A percentile compares a stretch with the other conserved stretches of the same genome.
Evolutionary conservation across 37 sponge, comb jelly and placozoan genomes (phyloP).

Genomic region (Ephydatia muelleri): DNA sequence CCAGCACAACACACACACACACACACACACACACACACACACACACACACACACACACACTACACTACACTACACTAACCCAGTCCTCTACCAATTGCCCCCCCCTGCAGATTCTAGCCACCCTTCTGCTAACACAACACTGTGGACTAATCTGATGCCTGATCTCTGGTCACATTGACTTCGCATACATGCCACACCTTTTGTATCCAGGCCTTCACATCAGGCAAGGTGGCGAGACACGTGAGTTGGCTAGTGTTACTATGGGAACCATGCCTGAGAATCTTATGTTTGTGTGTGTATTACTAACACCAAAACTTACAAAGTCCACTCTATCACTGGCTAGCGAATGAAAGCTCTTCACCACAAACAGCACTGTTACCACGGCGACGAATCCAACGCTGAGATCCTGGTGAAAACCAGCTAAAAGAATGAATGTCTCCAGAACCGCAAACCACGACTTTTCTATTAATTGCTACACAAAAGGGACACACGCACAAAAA

Average conservation of each 20-base stretch:
- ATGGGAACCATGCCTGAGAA: background rate
- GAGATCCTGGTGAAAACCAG: constrained; percentile 93
- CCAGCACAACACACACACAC: background rate
- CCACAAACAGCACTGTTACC: constrained; percentile 76
- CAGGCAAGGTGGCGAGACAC: background rate
- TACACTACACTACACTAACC: background rate
- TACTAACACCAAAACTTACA: constrained; percentile 62
- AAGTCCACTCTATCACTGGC: constrained; percentile 86
- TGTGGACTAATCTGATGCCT: no score
- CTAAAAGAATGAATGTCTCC: constrained; percentile 94
- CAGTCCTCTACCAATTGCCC: background rate
- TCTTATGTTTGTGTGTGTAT: background rate
- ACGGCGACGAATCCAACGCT: constrained; percentile 78
- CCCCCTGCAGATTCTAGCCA: background rate
- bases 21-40: background rate
- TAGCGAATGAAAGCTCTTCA: constrained; percentile 97
- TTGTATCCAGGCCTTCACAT: no score
- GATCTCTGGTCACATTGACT: no score
- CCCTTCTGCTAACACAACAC: no score
- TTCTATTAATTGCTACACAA: constrained; percentile 86
- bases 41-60: constrained; percentile 5
- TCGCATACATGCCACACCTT: background rate
- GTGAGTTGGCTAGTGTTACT: background rate
- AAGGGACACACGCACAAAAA: background rate
- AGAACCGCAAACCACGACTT: constrained; percentile 92